Percentiles rank a stretch among this genome's conserved stretches.
Evolutionary conservation across 1,140 invertebrate genomes (phyloP).

Genomic region (Drosophila tropicalis): DNA sequence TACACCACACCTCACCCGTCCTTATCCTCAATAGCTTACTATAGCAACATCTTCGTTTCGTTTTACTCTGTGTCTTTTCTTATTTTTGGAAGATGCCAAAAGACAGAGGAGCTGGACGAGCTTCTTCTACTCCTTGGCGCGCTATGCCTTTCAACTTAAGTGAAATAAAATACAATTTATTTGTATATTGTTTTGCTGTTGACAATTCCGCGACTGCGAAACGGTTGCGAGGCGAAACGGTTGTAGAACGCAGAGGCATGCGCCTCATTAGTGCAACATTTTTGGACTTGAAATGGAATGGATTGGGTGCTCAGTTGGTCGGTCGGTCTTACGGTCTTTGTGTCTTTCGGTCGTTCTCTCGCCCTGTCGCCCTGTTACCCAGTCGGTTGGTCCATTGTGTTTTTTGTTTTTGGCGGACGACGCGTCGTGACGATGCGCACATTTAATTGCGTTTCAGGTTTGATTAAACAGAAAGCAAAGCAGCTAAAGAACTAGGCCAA

Average conservation of each 20-base stretch:
- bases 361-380: constrained; percentile 29
- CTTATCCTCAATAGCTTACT: no score
- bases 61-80: constrained; percentile 10
- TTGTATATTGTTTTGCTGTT: constrained; percentile 72
- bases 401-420: constrained; percentile 54
- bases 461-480: constrained; percentile 55
- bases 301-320: background rate
- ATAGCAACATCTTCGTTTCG: constrained; percentile 30
- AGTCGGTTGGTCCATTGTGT: constrained; percentile 38
- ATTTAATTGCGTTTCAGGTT: constrained; percentile 59
- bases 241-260: constrained; percentile 20
- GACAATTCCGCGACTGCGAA: constrained; percentile 49
- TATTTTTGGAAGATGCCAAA: constrained; percentile 43
- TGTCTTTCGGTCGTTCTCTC: no score
- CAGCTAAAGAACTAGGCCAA: constrained; percentile 13
- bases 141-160: constrained; percentile 63
- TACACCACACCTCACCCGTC: background rate
- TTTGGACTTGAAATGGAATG: constrained; percentile 18
- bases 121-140: constrained; percentile 20
- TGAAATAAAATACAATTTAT: constrained; percentile 74
- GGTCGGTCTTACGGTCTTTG: no score
- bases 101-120: constrained; percentile 22
- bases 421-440: constrained; percentile 53
- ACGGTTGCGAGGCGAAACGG: background rate
- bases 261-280: constrained; percentile 64